phyloP scores from a whole-genome alignment of 2,797 vertebrate genomes.

The Ctenochaetus hawaiiensis region DNA sequence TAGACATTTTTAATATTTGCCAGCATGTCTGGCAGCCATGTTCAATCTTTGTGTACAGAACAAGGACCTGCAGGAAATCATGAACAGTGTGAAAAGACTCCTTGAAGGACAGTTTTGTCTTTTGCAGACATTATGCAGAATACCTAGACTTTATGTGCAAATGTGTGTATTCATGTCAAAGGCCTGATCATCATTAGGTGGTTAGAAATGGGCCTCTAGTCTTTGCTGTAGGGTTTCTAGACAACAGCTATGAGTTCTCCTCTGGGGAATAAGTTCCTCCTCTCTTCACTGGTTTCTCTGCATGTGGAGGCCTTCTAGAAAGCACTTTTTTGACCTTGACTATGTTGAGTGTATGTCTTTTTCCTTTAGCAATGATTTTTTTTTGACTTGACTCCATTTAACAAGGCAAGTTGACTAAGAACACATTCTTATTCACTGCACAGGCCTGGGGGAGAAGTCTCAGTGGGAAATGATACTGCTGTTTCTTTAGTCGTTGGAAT shows the following conservation, averaged over 20 bases:
- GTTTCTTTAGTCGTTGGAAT: constrained; percentile 21
- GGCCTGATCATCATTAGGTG: constrained; percentile 38
- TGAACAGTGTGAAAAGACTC: not conserved
- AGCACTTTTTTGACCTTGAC: constrained; percentile 65
- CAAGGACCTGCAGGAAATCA: constrained; percentile 2
- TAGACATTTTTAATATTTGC: constrained; percentile 33
- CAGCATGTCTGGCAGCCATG: constrained; percentile 4
- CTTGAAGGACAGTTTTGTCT: not conserved
- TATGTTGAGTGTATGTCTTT: constrained; percentile 52
- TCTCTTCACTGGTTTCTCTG: constrained; percentile 33
- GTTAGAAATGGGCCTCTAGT: constrained; percentile 22
- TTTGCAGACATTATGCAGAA: constrained; percentile 5
- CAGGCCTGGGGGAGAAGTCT: constrained; percentile 28
- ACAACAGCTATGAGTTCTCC: constrained; percentile 14
- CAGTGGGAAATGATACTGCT: constrained; percentile 36
- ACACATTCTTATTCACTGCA: constrained; percentile 50
- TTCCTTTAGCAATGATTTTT: constrained; percentile 51
- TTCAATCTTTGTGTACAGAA: constrained; percentile 20
- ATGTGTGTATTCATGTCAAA: constrained; percentile 31
- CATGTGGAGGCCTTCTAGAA: constrained; percentile 22
- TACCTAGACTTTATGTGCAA: constrained; percentile 15
- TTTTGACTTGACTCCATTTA: constrained; percentile 50
- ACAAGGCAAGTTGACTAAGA: constrained; percentile 49
- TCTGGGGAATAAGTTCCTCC: constrained; percentile 37
- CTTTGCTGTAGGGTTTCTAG: constrained; percentile 36